Evolutionary conservation across 2,888 invertebrate species (phyloP).

Genomic region (Cloeon dipterum): DNA sequence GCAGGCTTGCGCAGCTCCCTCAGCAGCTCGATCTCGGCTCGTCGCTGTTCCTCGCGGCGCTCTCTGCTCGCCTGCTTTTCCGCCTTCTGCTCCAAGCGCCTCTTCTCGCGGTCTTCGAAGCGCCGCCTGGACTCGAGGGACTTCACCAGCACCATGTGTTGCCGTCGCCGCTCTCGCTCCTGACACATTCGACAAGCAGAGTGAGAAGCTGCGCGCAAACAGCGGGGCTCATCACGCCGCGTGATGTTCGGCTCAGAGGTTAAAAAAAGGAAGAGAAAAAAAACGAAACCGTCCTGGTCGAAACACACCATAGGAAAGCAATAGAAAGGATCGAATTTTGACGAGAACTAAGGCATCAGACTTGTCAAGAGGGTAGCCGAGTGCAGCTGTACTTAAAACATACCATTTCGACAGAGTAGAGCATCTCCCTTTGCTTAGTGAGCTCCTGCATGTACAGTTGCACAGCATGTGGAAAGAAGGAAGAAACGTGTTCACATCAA

Average conservation of each 20-base stretch:
- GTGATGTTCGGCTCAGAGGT: neutral
- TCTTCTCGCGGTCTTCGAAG: constrained; percentile 65
- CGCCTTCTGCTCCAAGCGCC: constrained; percentile 48
- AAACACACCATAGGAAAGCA: too few species aligned
- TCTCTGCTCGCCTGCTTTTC: constrained; percentile 71
- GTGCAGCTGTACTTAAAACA: too few species aligned
- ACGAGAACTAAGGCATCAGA: too few species aligned
- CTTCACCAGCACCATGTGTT: constrained; percentile 73
- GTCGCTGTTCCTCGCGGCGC: constrained; percentile 49
- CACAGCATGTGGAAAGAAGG: constrained; percentile 14
- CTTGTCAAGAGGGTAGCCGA: too few species aligned
- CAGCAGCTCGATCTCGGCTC: constrained; percentile 37
- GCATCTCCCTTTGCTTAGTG: constrained; percentile 63
- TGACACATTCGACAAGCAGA: constrained; percentile 15
- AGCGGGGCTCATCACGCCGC: constrained; percentile 1
- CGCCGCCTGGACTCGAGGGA: constrained; percentile 68
- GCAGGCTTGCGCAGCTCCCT: constrained; percentile 65
- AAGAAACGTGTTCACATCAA: constrained; percentile 5
- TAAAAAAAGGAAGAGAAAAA: constrained; percentile 2
- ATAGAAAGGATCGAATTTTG: too few species aligned
- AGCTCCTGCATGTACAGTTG: constrained; percentile 80
- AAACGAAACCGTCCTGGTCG: neutral
- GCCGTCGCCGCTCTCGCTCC: constrained; percentile 73
- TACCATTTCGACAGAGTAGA: constrained; percentile 67
- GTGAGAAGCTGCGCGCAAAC: too few species aligned